Evolutionary conservation across 2,113 vertebrate species (phyloP).

Genomic region (Nothoprocta perdicaria): DNA sequence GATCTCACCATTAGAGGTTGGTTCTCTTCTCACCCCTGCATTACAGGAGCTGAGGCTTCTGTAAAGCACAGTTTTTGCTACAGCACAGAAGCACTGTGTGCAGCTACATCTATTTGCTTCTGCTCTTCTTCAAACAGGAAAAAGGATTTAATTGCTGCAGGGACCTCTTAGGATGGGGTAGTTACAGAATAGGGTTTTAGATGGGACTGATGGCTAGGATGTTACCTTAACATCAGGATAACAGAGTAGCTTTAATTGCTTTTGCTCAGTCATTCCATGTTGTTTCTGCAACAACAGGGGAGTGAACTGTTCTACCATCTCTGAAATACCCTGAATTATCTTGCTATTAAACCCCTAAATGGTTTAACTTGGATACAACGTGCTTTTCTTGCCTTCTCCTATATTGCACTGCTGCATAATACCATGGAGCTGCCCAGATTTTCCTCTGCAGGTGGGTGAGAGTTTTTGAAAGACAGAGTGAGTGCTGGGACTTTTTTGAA

Average conservation of each 20-base stretch:
- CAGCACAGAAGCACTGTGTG: rapidly evolving
- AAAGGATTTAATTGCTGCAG: background rate
- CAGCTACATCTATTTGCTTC: background rate
- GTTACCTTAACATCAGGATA: background rate
- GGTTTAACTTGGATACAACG: background rate
- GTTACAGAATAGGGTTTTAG: background rate
- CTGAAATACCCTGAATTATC: background rate
- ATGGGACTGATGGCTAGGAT: background rate
- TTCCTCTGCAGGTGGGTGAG: background rate
- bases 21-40: background rate
- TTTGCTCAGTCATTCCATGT: background rate
- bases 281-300: rapidly evolving
- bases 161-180: background rate
- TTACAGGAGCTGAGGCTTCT: background rate
- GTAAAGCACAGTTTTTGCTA: background rate
- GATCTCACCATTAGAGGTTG: background rate
- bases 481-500: background rate
- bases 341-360: background rate
- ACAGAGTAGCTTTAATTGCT: background rate
- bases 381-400: background rate
- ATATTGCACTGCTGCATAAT: background rate
- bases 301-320: background rate
- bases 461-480: background rate
- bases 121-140: background rate
- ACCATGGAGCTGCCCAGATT: background rate